Evolutionary conservation across 1,140 invertebrate species (phyloP).

Genomic region (Drosophila sulfurigaster): DNA sequence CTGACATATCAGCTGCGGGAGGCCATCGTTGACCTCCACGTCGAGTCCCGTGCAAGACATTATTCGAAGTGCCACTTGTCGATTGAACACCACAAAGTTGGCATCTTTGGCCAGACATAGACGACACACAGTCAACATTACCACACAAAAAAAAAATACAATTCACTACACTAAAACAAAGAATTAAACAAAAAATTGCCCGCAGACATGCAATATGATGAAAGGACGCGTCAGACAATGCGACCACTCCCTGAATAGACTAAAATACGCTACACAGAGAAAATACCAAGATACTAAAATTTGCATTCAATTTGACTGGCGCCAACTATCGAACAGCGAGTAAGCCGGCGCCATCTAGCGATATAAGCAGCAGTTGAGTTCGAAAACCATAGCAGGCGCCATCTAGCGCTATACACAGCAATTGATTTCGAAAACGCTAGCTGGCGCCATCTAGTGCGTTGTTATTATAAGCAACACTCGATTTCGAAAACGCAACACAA

Average conservation of each 20-base stretch:
- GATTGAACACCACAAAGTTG: slow-evolving; percentile 36
- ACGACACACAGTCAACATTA: slow-evolving; percentile 55
- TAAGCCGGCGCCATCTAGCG: too few relatives aligned
- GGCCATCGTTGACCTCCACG: slow-evolving; percentile 51
- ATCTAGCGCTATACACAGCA: too few relatives aligned
- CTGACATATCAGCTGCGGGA: slow-evolving; percentile 57
- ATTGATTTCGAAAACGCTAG: too few relatives aligned
- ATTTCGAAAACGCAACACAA: too few relatives aligned
- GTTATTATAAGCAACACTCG: too few relatives aligned
- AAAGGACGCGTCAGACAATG: slow-evolving; percentile 28
- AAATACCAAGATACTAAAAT: slow-evolving; percentile 6
- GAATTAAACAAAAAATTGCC: not conserved
- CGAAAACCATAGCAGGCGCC: too few relatives aligned
- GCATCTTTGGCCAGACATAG: slow-evolving; percentile 61
- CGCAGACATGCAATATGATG: not conserved
- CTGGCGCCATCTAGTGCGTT: too few relatives aligned
- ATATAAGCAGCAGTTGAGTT: too few relatives aligned
- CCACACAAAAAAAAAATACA: not conserved
- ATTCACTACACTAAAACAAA: not conserved
- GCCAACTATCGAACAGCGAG: too few relatives aligned
- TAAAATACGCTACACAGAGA: slow-evolving; percentile 1
- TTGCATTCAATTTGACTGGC: too few relatives aligned
- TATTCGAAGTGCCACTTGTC: slow-evolving; percentile 33
- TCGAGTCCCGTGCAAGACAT: slow-evolving; percentile 62
- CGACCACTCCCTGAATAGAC: not conserved